Percentiles rank a stretch among this genome's conserved stretches.
These are phyloP conservation scores for Heliconius charithonia DNA, from an alignment of 2,888 invertebrate genomes.

Conservation along the genomic window DNA sequence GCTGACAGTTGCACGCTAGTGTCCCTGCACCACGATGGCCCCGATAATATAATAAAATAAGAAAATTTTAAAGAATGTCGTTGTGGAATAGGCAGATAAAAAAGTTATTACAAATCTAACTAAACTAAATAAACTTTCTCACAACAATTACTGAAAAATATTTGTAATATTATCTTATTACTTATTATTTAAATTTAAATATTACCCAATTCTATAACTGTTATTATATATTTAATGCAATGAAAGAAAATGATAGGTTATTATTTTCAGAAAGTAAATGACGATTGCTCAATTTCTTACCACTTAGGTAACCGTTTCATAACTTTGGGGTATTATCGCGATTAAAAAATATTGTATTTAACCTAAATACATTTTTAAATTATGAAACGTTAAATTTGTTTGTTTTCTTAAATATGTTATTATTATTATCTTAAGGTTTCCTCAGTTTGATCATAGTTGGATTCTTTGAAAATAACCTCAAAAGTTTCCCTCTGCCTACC, in stretches of 20 bases:
- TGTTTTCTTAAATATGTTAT: not conserved
- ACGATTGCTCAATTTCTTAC: slow-evolving; percentile 30
- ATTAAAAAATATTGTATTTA: slow-evolving; percentile 13
- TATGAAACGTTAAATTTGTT: not conserved
- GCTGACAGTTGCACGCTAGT: too few relatives aligned
- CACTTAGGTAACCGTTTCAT: slow-evolving; percentile 11
- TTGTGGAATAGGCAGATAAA: not conserved
- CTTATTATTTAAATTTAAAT: slow-evolving; percentile 8
- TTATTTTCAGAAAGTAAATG: slow-evolving; percentile 26
- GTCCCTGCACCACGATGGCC: too few relatives aligned
- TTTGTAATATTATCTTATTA: not conserved
- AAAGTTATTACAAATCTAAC: not conserved
- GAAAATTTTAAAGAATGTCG: not conserved
- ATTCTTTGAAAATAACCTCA: too few relatives aligned
- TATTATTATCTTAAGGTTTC: not conserved
- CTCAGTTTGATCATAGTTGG: not conserved
- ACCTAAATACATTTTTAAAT: not conserved
- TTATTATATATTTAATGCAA: slow-evolving; percentile 28
- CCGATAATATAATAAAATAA: too few relatives aligned
- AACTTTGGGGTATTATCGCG: slow-evolving; percentile 9
- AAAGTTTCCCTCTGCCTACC: too few relatives aligned
- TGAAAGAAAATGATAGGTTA: slow-evolving; percentile 37
- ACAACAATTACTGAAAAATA: slow-evolving; percentile 13
- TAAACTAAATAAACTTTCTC: not conserved
- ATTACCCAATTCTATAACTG: slow-evolving; percentile 19